A percentile compares a stretch with the other conserved stretches of the same genome.
Evolutionary conservation across 37 sponge, comb jelly and placozoan genomes (phyloP).

Genomic region (Halichondria panicea): DNA sequence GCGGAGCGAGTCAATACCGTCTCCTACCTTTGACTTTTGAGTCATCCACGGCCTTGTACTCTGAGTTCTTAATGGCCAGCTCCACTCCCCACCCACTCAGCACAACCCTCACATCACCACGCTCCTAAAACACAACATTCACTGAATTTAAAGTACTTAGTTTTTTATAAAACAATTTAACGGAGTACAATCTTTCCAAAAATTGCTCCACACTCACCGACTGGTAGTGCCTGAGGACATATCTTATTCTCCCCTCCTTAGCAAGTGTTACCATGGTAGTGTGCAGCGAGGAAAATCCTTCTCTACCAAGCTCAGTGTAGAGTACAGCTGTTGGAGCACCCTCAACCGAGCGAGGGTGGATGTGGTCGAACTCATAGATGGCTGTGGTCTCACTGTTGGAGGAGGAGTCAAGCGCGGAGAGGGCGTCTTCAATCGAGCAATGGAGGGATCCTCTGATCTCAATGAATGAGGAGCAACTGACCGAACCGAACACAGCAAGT

Average conservation of each 20-base stretch:
- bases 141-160: background rate
- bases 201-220: conserved; percentile 20
- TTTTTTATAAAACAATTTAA: conserved; percentile 4
- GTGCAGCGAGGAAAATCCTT: conserved; percentile 47
- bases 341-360: conserved; percentile 26
- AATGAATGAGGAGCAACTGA: background rate
- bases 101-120: background rate
- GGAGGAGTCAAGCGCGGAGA: background rate
- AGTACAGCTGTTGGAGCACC: conserved; percentile 52
- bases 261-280: conserved; percentile 33
- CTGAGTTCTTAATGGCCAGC: conserved; percentile 94
- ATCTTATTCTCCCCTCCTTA: conserved; percentile 31
- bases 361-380: conserved; percentile 67
- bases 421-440: background rate
- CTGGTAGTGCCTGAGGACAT: conserved; percentile 72
- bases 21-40: conserved; percentile 58
- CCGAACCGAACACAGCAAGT: conserved; percentile 1
- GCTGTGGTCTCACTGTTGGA: background rate
- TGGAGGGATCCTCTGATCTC: background rate
- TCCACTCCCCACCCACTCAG: conserved; percentile 95
- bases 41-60: conserved; percentile 97
- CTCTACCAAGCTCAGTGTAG: conserved; percentile 75
- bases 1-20: background rate
- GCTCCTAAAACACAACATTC: background rate
- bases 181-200: background rate